A percentile compares a stretch with the other conserved stretches of the same genome.
Evolutionary conservation across 2,888 invertebrate species (phyloP).

Genomic region (Drosophila nigritarsus): DNA sequence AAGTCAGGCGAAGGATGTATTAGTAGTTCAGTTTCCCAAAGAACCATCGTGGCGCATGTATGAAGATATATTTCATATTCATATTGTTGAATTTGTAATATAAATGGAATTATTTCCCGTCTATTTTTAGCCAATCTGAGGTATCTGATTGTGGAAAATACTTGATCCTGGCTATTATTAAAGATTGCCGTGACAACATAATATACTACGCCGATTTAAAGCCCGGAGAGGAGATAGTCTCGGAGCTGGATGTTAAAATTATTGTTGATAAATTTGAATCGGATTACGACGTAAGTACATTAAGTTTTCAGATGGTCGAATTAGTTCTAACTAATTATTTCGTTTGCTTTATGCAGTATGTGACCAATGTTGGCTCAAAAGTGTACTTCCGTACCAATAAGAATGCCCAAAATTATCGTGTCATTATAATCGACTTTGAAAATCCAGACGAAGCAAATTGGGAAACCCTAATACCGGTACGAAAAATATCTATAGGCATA

Average conservation of each 20-base stretch:
- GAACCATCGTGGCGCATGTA: conserved; percentile 97
- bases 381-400: conserved; percentile 96
- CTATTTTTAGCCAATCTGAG: conserved; percentile 89
- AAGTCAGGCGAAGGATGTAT: conserved; percentile 92
- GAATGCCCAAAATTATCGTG: conserved; percentile 95
- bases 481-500: conserved; percentile 22
- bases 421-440: conserved; percentile 93
- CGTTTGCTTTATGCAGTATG: conserved; percentile 88
- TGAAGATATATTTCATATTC: conserved; percentile 12
- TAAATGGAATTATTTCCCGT: background rate
- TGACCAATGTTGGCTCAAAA: conserved; percentile 93
- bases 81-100: background rate
- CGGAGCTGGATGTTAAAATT: conserved; percentile 89
- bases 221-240: conserved; percentile 87
- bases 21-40: conserved; percentile 95
- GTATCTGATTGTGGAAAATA: conserved; percentile 97
- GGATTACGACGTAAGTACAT: conserved; percentile 92
- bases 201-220: conserved; percentile 93
- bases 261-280: conserved; percentile 96
- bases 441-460: conserved; percentile 91
- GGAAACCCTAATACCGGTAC: conserved; percentile 90
- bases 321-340: background rate
- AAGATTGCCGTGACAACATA: conserved; percentile 96
- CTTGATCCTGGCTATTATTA: conserved; percentile 92
- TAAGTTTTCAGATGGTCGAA: too few relatives aligned